Base-by-base conservation (phyloP, 2,888 invertebrate species). In the Heteromyza rotundicornis region DNA sequence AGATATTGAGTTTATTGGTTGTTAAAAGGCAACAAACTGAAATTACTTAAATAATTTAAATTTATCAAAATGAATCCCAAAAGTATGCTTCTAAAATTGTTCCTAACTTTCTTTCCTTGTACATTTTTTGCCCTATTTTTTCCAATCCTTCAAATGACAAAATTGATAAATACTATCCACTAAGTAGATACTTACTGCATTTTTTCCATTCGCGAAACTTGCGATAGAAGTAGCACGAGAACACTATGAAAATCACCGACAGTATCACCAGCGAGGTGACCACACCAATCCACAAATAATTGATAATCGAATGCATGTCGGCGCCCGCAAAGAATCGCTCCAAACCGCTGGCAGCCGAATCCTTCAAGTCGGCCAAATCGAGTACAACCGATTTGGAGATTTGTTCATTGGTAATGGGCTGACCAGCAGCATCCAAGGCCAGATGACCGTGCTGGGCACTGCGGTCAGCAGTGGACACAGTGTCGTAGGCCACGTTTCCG, bases 121-220 rank as follows among this genome's bases (percentile, higher is more conserved):
- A 35, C 8, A 35, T 35, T 35, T 35, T 35, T 8, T 35, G 35
- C 35, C 14, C 8, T 10, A 35, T 35, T 35, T 35, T 35, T 35
- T 35, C 14, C 14, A 35, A 35, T 35, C 35, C 35, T 14, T 14
- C 8, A 35, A 35, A n/a, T n/a, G n/a, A 20, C 32, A 12, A 61
- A 55, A 47, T 23, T 14, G 8, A 27, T 19, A 40, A 27, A 35
- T 49, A 40, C 24, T 19, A 16, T 27, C n/a, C n/a, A 52, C 14
- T 8, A 16, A 14, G 20, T 16, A 51, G 20, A 47, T 75, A 82
- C 82, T 82, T 81, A 82, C 82, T 82, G 83, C 82, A 82, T 65
- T 82, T 82, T 63, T 82, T 82, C 82, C 82, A 82, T 73, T 82
- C 78, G 62, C 79, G 76, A 67, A 82, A 82, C 64, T 82, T 82